phyloP scores from a whole-genome alignment of 2,797 vertebrate genomes.

The Poecilia gillii region DNA sequence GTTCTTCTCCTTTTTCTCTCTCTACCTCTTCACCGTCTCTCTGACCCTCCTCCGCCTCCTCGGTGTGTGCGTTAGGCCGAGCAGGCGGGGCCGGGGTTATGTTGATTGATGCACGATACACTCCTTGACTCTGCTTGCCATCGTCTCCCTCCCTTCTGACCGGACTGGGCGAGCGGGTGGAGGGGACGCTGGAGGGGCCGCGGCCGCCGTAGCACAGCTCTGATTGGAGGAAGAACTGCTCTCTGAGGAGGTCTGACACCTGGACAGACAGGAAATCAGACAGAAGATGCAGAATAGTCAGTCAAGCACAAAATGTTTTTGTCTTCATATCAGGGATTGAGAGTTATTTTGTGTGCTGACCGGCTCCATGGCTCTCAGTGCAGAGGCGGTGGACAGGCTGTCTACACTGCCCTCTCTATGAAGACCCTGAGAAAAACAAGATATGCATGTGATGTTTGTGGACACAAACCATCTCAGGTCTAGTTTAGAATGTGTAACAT shows the following conservation, averaged over 20 bases:
- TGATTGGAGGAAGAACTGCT: conserved; percentile 91
- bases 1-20: conserved; percentile 31
- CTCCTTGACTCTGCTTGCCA: conserved; percentile 66
- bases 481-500: background rate
- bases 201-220: conserved; percentile 83
- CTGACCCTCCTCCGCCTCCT: conserved; percentile 45
- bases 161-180: conserved; percentile 86
- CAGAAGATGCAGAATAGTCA: background rate
- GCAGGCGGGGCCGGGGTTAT: conserved; percentile 85
- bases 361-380: conserved; percentile 91
- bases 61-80: conserved; percentile 66
- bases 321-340: background rate
- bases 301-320: background rate
- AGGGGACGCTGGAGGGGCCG: conserved; percentile 73
- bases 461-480: background rate
- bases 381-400: conserved; percentile 85
- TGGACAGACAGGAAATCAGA: conserved; percentile 52
- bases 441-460: background rate
- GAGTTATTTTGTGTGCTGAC: conserved; percentile 76
- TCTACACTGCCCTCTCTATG: conserved; percentile 86
- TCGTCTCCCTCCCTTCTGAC: conserved; percentile 36
- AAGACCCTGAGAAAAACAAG: conserved; percentile 77
- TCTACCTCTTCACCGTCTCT: conserved; percentile 39
- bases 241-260: conserved; percentile 92
- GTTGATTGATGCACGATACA: conserved; percentile 88